A percentile compares a stretch with the other conserved stretches of the same genome.
These are phyloP conservation scores for Chironomus striatipennis DNA, from an alignment of 1,140 invertebrate genomes.

Conservation along the genomic window DNA sequence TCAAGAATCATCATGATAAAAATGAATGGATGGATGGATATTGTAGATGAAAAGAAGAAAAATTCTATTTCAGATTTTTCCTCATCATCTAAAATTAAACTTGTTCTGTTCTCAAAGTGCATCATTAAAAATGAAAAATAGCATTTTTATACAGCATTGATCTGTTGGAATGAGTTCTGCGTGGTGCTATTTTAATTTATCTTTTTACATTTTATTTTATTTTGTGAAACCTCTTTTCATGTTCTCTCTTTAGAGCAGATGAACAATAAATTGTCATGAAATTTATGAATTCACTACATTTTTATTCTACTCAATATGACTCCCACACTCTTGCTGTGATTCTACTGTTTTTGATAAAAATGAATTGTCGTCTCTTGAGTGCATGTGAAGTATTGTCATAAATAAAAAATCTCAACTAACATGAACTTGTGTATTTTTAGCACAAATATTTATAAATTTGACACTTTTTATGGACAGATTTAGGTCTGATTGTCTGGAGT, in stretches of 20 bases:
- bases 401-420: background rate
- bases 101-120: background rate
- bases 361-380: background rate
- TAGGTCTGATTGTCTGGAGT: no score
- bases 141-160: background rate
- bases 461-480: no score
- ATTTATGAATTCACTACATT: no score
- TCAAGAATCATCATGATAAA: background rate
- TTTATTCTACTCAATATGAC: no score
- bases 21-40: background rate
- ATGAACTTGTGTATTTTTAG: background rate
- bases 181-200: no score
- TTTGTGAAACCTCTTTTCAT: no score
- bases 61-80: background rate
- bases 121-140: conserved; percentile 5
- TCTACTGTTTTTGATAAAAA: background rate
- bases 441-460: no score
- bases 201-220: no score
- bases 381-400: background rate
- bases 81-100: no score
- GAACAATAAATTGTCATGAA: no score
- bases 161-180: background rate
- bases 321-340: no score
- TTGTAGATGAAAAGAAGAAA: background rate
- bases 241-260: no score